Evolutionary conservation across 2,113 vertebrate species (phyloP).

Genomic region (Oryctolagus cuniculus): DNA sequence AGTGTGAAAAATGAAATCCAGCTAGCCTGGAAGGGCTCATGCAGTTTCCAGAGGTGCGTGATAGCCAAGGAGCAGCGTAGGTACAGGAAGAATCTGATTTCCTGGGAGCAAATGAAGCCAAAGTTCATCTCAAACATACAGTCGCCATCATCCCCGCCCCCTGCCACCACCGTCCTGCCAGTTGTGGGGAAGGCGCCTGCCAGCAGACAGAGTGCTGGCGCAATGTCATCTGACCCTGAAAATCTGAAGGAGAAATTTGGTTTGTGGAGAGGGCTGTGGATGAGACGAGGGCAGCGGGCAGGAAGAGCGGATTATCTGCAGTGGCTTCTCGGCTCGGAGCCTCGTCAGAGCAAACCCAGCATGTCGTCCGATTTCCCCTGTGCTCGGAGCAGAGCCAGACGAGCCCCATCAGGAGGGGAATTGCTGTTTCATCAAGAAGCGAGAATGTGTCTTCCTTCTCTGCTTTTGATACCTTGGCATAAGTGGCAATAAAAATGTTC

Average conservation of each 20-base stretch:
- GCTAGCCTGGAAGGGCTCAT: background rate
- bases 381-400: background rate
- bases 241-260: background rate
- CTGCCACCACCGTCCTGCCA: background rate
- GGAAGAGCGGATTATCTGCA: background rate
- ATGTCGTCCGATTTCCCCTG: background rate
- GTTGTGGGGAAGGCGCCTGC: background rate
- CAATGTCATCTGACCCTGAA: background rate
- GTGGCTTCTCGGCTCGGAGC: background rate
- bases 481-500: background rate
- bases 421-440: background rate
- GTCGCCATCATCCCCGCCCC: too few species aligned
- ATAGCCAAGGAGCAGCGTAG: slow-evolving; percentile 16
- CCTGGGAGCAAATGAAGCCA: slow-evolving; percentile 9
- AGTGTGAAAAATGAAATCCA: slow-evolving; percentile 29
- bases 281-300: background rate
- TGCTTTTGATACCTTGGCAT: background rate
- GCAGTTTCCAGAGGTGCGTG: slow-evolving; percentile 23
- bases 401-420: slow-evolving; percentile 38
- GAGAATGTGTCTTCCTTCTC: background rate
- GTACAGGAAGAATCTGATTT: slow-evolving; percentile 6
- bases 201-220: background rate
- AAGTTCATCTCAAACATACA: slow-evolving; percentile 12
- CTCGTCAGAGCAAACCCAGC: background rate
- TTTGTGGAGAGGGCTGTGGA: background rate